Base-by-base conservation (phyloP, 2,797 vertebrate genomes). In the Petrocephalus schoutedeni region DNA sequence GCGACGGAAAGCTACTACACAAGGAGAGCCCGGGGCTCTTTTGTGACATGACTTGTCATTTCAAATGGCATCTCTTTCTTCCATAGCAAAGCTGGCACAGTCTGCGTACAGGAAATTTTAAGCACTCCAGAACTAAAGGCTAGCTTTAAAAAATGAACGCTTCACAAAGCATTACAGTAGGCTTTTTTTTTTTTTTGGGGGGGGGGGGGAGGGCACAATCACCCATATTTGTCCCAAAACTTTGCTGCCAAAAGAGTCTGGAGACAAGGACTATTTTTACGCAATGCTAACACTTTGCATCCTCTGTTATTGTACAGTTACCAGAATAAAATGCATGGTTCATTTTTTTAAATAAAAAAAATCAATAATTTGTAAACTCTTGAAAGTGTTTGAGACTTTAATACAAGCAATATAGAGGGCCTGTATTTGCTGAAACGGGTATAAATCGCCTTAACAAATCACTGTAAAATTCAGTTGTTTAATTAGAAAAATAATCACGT, bases 11-110 rank as follows among this genome's bases (percentile, higher is more conserved):
- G 92, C 94, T 94, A 93, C 93, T 91, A 95, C 93, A 93, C 92
- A 93, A 94, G 93, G 94, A 95, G 89, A 89, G 93, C 95, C 95
- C 88, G 87, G 19, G 95, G 95, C 93, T 88, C 71, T 94, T 92
- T 83, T 89, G 93, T 96, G 95, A 95, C 95, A 95, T 89, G 90
- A 91, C 94, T 93, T 96, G 95, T 96, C 95, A 96, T 95, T 95
- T 96, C 95, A 92, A 93, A 96, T 96, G 96, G 91, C 94, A 92
- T 92, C 89, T 92, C 93, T 89, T 90, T 92, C 92, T 93, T 94
- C 93, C 93, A 92, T 93, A 94, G 95, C 94, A 93, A 94, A 94
- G 92, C 93, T 94, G 95, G 95, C 95, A 94, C 89, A 89, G 88
- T 92, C 93, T 67, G 90, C 91, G 92, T 90, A 93, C 91, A 94